These are phyloP conservation scores for Pterocles burchelli DNA, from an alignment of 2,113 vertebrate species.

Conservation along the genomic window DNA sequence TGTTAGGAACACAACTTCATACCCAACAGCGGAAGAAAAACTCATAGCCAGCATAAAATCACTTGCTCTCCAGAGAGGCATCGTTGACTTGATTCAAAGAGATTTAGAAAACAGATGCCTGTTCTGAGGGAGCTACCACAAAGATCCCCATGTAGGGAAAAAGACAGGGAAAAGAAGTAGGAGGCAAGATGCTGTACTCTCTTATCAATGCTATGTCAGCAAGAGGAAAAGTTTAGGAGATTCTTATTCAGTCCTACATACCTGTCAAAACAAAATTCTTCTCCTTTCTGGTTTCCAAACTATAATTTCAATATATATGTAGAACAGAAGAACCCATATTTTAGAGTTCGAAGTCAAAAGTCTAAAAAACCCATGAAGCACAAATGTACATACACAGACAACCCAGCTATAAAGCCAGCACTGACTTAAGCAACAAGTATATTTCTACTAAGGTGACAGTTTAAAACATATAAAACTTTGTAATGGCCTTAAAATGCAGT, in stretches of 20 bases:
- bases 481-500: neutral
- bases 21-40: neutral
- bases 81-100: neutral
- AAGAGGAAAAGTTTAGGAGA: neutral
- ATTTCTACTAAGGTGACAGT: neutral
- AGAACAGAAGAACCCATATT: neutral
- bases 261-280: neutral
- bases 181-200: neutral
- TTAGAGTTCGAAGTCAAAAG: neutral
- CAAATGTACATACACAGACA: neutral
- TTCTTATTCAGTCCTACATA: neutral
- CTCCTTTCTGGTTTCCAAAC: neutral
- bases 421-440: neutral
- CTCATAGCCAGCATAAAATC: neutral
- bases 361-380: neutral
- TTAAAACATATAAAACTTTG: neutral
- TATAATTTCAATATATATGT: neutral
- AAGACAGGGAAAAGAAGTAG: neutral
- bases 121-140: neutral
- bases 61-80: neutral
- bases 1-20: neutral
- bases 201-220: neutral
- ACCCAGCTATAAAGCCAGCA: neutral
- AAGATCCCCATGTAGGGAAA: neutral
- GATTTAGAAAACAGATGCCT: slow-evolving; percentile 1